phyloP scores from a whole-genome alignment of 2,113 vertebrate genomes.

The Oryctolagus cuniculus region DNA sequence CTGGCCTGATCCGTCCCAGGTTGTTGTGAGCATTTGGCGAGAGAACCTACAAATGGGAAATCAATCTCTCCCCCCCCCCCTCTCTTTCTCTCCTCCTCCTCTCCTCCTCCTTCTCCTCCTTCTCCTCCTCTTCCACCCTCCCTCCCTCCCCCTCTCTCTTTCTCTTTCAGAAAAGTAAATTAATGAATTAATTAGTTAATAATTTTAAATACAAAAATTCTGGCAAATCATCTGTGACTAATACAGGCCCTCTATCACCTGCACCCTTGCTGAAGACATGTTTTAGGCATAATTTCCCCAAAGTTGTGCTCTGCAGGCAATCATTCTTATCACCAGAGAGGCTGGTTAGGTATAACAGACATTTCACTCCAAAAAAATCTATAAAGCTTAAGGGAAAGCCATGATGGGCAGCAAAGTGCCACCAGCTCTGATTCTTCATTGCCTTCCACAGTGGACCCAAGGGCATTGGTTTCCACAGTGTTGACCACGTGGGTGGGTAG shows the following conservation, averaged over 20 bases:
- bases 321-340: not conserved
- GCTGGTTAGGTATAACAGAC: conserved; percentile 20
- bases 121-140: too few relatives aligned
- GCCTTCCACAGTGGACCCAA: not conserved
- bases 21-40: too few relatives aligned
- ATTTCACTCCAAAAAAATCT: not conserved
- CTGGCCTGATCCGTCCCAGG: too few relatives aligned
- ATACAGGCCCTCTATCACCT: not conserved
- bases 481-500: not conserved
- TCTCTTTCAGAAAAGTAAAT: too few relatives aligned
- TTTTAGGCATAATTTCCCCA: not conserved
- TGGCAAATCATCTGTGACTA: not conserved
- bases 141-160: too few relatives aligned
- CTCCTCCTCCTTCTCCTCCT: too few relatives aligned
- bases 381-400: not conserved
- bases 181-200: not conserved
- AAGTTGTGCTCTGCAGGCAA: not conserved
- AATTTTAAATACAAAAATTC: not conserved
- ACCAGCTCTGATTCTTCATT: not conserved
- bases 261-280: not conserved
- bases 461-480: not conserved
- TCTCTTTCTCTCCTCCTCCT: too few relatives aligned
- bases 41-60: too few relatives aligned
- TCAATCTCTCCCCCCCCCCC: too few relatives aligned
- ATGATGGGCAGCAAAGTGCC: not conserved